Evolutionary conservation across 1,140 invertebrate species (phyloP).

Genomic region (Drosophila nasuta): DNA sequence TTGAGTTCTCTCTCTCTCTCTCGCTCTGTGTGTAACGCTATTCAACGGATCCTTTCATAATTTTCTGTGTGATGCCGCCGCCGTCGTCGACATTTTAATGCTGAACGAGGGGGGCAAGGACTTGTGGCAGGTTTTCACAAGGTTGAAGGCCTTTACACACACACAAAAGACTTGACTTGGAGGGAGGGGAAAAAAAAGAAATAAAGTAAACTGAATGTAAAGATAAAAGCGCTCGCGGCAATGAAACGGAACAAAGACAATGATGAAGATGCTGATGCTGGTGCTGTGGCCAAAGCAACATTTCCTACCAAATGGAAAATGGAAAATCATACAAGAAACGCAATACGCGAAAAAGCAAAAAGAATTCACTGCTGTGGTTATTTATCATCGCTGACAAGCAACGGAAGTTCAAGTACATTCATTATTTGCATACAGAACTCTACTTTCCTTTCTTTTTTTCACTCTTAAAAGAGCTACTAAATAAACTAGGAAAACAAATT

Average conservation of each 20-base stretch:
- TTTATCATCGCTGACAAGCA: slow-evolving; percentile 24
- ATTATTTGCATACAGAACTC: not conserved
- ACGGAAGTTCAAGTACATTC: not conserved
- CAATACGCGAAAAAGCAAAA: not conserved
- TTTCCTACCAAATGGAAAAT: slow-evolving; percentile 41
- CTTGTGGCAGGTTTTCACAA: slow-evolving; percentile 15
- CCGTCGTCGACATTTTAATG: slow-evolving; percentile 45
- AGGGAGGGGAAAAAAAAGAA: slow-evolving; percentile 50
- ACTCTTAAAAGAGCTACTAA: not conserved
- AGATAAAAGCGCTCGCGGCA: slow-evolving; percentile 71
- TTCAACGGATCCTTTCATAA: slow-evolving; percentile 60
- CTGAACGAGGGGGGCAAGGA: slow-evolving; percentile 8
- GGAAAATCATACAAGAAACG: slow-evolving; percentile 24
- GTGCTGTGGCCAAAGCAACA: slow-evolving; percentile 23
- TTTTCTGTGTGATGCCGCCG: slow-evolving; percentile 50
- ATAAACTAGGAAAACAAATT: not conserved
- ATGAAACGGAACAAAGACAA: slow-evolving; percentile 67
- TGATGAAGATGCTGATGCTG: slow-evolving; percentile 50
- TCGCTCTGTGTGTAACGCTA: slow-evolving; percentile 13
- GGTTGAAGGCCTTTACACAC: slow-evolving; percentile 22
- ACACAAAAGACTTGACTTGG: slow-evolving; percentile 50
- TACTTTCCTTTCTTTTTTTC: not conserved
- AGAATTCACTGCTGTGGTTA: slow-evolving; percentile 8
- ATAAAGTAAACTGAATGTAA: slow-evolving; percentile 78
- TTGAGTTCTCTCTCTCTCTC: slow-evolving; percentile 29